phyloP scores from a whole-genome alignment of 2,113 vertebrate species.

The Gavia stellata region DNA sequence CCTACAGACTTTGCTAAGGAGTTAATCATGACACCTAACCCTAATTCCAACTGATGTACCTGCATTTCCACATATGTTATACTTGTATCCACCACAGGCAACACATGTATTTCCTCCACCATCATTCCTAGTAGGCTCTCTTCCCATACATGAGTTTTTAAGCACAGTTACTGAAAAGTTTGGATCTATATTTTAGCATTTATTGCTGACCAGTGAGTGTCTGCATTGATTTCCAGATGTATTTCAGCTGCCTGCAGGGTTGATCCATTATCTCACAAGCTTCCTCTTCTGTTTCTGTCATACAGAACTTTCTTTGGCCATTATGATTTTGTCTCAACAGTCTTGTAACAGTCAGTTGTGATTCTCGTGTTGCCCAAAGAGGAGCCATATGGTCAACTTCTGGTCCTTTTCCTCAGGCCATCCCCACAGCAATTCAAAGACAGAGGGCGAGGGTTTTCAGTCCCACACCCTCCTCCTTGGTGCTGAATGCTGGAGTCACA shows the following conservation, averaged over 20 bases:
- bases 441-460: too few species aligned
- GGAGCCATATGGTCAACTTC: neutral
- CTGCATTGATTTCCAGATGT: neutral
- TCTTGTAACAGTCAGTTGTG: neutral
- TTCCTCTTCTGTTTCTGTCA: neutral
- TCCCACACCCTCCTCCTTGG: too few species aligned
- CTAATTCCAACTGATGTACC: neutral
- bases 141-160: neutral
- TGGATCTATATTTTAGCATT: neutral
- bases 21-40: neutral
- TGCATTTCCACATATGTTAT: neutral
- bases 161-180: neutral
- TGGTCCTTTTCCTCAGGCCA: neutral
- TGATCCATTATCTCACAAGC: too few species aligned
- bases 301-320: neutral
- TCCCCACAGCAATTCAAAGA: neutral
- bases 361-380: neutral
- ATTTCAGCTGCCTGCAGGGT: neutral
- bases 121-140: neutral
- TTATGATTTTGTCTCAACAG: neutral
- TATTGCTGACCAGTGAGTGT: neutral
- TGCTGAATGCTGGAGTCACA: too few species aligned
- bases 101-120: neutral
- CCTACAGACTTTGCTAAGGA: neutral
- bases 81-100: neutral